A percentile compares a stretch with the other conserved stretches of the same genome.
These are phyloP conservation scores for Aix galericulata DNA, from an alignment of 2,113 vertebrate genomes.

Conservation along the genomic window DNA sequence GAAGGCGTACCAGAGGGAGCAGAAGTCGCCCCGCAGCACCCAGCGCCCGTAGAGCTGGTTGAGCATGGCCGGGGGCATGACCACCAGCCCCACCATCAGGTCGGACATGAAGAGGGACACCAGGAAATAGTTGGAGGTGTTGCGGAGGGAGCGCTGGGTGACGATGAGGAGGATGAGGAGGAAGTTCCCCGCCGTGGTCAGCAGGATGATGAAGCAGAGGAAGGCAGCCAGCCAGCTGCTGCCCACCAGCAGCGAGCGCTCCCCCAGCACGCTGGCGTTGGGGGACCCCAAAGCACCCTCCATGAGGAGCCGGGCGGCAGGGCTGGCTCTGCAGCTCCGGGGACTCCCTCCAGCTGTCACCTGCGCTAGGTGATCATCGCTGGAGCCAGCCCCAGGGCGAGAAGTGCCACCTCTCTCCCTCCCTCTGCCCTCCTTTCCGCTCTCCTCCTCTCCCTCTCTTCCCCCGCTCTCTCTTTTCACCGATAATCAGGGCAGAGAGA, in stretches of 20 bases:
- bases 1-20: slow-evolving; percentile 93
- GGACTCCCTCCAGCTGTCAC: fast-evolving
- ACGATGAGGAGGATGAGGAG: slow-evolving; percentile 90
- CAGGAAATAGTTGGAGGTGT: slow-evolving; percentile 96
- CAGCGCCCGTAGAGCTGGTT: slow-evolving; percentile 91
- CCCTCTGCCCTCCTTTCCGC: background rate
- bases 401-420: background rate
- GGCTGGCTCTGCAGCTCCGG: background rate
- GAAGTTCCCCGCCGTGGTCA: slow-evolving; percentile 87
- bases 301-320: background rate
- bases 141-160: slow-evolving; percentile 89
- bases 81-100: slow-evolving; percentile 96
- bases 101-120: slow-evolving; percentile 96
- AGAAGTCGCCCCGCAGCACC: slow-evolving; percentile 88
- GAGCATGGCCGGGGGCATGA: slow-evolving; percentile 97
- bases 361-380: background rate
- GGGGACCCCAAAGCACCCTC: background rate
- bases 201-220: slow-evolving; percentile 87
- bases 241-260: slow-evolving; percentile 52
- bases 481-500: background rate
- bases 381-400: fast-evolving
- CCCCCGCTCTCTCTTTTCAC: background rate
- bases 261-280: slow-evolving; percentile 42
- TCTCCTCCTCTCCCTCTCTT: background rate
- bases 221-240: slow-evolving; percentile 86